These are phyloP conservation scores for Zoroaster sp. DNA, from an alignment of 53 echinoderm and acorn worm genomes.

Conservation along the genomic window DNA sequence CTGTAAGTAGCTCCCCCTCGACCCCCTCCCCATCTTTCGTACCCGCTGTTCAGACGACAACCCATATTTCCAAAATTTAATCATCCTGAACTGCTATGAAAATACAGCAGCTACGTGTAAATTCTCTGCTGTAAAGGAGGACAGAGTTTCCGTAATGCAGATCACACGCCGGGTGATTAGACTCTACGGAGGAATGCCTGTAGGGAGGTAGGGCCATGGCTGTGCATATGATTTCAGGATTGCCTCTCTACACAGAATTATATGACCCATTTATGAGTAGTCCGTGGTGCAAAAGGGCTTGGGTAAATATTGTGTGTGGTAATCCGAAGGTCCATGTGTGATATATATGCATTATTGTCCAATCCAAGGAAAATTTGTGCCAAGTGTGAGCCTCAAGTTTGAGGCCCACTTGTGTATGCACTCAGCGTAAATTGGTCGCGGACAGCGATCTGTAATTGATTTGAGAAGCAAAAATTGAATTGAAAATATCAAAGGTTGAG, in stretches of 20 bases:
- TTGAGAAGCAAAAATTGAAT: no score
- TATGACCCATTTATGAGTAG: constrained; percentile 46
- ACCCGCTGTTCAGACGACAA: neutral
- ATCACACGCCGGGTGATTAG: constrained; percentile 36
- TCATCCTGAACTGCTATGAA: constrained; percentile 18
- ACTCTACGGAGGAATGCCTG: constrained; percentile 18
- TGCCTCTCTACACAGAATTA: constrained; percentile 17
- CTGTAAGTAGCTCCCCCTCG: neutral
- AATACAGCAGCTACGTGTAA: constrained; percentile 15
- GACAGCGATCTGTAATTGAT: neutral
- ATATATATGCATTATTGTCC: neutral
- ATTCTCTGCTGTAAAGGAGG: constrained; percentile 8
- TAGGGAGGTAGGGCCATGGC: constrained; percentile 3
- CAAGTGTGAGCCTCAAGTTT: neutral
- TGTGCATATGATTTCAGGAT: neutral
- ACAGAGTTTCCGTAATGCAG: constrained; percentile 21
- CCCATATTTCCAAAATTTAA: constrained; percentile 42
- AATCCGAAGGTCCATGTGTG: neutral
- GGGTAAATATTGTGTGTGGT: constrained; percentile 32
- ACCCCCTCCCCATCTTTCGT: neutral
- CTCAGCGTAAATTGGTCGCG: neutral
- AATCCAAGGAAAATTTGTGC: neutral
- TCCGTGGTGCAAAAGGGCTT: neutral
- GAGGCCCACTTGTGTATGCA: neutral
- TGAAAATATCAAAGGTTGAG: no score